A percentile compares a stretch with the other conserved stretches of the same genome.
phyloP scores from a whole-genome alignment of 2,888 invertebrate species.

The Tortricodes alternella region DNA sequence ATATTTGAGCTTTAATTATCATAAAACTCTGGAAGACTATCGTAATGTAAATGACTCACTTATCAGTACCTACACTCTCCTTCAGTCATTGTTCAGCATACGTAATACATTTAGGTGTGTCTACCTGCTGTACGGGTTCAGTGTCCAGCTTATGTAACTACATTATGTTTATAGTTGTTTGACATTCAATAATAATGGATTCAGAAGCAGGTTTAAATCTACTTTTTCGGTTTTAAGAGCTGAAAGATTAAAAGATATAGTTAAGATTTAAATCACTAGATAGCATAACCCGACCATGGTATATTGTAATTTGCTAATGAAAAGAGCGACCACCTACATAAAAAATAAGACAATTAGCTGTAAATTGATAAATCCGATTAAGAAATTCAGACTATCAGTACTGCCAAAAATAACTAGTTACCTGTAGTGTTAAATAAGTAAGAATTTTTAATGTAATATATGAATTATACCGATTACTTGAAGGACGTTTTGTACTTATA shows the following conservation, averaged over 20 bases:
- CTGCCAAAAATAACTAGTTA: conserved; percentile 65
- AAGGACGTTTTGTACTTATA: conserved; percentile 70
- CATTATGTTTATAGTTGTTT: not conserved
- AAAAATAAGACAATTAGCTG: conserved; percentile 61
- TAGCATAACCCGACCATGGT: conserved; percentile 59
- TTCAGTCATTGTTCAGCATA: not conserved
- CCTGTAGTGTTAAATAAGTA: conserved; percentile 69
- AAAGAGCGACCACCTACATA: conserved; percentile 60
- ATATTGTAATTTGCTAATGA: conserved; percentile 64
- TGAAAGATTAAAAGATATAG: too few species aligned
- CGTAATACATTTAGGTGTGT: not conserved
- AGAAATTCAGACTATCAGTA: conserved; percentile 67
- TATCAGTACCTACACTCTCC: too few species aligned
- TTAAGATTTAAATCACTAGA: too few species aligned
- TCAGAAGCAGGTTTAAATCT: not conserved
- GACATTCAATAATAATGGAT: not conserved
- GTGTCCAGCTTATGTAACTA: not conserved
- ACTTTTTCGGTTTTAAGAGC: too few species aligned
- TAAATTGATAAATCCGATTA: conserved; percentile 64
- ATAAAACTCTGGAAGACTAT: conserved; percentile 72
- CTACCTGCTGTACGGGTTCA: not conserved
- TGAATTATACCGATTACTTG: conserved; percentile 55
- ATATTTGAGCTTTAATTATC: conserved; percentile 81
- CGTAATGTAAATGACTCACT: too few species aligned
- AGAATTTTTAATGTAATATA: conserved; percentile 73